Evolutionary conservation across 2,797 vertebrate species (phyloP), one percentile per base, ranked within the genome.

Genomic region (Schizopygopsis malacanthus): DNA sequence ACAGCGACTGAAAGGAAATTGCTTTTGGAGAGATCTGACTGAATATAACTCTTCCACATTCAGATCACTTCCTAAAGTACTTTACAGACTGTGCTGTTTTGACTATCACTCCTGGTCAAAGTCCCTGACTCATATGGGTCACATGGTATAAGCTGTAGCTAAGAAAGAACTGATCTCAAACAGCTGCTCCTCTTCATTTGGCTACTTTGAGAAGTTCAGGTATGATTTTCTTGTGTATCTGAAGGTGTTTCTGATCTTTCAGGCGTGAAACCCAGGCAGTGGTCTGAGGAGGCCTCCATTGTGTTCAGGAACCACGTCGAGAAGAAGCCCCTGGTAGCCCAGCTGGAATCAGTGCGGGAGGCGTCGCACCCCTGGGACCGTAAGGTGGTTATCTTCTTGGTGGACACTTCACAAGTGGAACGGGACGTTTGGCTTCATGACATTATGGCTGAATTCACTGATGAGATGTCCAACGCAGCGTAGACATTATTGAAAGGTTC

Each of bases 271-370:
- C 95, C 90, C 73, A 95, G 92, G 89, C 97, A 97, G 92, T 99
- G 98, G 98, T 98, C 98, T 20, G 98, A 99, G 91, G 98, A 99
- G 90, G 97, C 97, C 5, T 97, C 98, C 4, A 98, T 99, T 81
- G 96, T 99, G 69, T 99, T 99, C 94, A 95, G 98, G 87, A 98
- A 99, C 93, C 98, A 98, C 4, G 97, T 99, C 84, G 98, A 99
- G 94, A 98, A 98, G 95, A 99, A 97, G 87, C 95, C 98, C 0
- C 94, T 99, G 54, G 98, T 99, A 90, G 98, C 98, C n/a, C 94
- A 98, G 92, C 94, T 99, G 89, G 96, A 99, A 91, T 88, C 95
- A 0, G 86, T 97, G 65, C 93, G 95, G 82, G 97, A 98, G 80
- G 96, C 95, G 20, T 2, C 91, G 16, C 90, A 93, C 73, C 91